A percentile compares a stretch with the other conserved stretches of the same genome.
phyloP scores from a whole-genome alignment of 2,888 invertebrate genomes.

The Melangyna quadrimaculata region DNA sequence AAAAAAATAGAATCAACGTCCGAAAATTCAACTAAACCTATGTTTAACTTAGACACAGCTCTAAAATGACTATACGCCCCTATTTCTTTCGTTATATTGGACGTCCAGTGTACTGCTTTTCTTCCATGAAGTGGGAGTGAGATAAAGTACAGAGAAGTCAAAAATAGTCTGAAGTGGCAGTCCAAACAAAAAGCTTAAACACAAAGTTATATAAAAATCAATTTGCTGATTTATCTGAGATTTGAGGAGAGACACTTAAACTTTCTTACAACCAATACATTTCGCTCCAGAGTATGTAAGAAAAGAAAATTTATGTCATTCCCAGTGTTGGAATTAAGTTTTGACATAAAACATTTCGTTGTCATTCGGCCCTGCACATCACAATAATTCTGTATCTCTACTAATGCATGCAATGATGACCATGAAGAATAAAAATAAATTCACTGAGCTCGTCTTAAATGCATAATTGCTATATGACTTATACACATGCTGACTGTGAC shows the following conservation, averaged over 20 bases:
- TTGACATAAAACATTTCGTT: conserved; percentile 52
- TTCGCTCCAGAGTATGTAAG: not conserved
- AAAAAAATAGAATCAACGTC: too few species aligned
- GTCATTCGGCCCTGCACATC: conserved; percentile 5
- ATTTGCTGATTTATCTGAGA: not conserved
- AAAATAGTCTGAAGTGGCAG: too few species aligned
- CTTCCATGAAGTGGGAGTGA: too few species aligned
- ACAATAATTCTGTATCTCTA: not conserved
- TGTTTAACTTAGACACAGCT: too few species aligned
- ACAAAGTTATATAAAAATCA: too few species aligned
- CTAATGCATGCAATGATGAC: conserved; percentile 37
- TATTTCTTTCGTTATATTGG: too few species aligned
- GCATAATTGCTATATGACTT: conserved; percentile 45
- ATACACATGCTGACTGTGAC: not conserved
- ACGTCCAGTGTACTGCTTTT: too few species aligned
- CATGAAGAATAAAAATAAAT: conserved; percentile 63
- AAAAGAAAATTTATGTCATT: conserved; percentile 44
- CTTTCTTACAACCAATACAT: not conserved
- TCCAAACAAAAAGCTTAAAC: too few species aligned
- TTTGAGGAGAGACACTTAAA: not conserved
- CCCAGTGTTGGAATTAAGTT: conserved; percentile 37
- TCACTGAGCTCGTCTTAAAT: conserved; percentile 53
- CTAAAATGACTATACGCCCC: too few species aligned
- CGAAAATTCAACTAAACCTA: too few species aligned
- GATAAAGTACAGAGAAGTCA: too few species aligned